These are phyloP conservation scores for Hemitrygon akajei DNA, from an alignment of 2,797 vertebrate species.

Conservation along the genomic window DNA sequence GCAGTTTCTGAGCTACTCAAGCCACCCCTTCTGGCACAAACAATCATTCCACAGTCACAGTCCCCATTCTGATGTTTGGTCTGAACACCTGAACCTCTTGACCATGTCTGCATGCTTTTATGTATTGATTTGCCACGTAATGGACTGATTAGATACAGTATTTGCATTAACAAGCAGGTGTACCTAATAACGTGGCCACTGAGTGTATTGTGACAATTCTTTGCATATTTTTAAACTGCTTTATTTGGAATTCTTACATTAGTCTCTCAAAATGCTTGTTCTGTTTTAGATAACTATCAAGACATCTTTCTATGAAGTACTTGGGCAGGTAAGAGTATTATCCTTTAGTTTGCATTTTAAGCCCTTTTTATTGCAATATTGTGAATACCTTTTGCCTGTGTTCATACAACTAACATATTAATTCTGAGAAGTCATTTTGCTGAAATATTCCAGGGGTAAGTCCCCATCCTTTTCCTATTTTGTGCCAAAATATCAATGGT, in stretches of 20 bases:
- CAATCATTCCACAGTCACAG: too few species aligned
- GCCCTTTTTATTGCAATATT: too few species aligned
- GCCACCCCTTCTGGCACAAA: too few species aligned
- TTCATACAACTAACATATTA: too few species aligned
- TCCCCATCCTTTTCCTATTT: neutral
- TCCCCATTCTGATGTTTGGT: too few species aligned
- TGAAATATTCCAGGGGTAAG: neutral
- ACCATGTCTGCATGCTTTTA: too few species aligned
- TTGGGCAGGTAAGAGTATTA: conserved; percentile 77
- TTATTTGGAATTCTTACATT: neutral
- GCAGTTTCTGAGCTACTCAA: too few species aligned
- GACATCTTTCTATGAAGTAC: conserved; percentile 76
- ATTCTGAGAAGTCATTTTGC: neutral
- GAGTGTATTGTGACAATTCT: neutral
- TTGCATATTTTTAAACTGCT: neutral
- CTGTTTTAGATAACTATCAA: conserved; percentile 70
- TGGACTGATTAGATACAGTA: too few species aligned
- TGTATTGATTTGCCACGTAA: too few species aligned
- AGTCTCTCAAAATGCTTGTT: conserved; percentile 22
- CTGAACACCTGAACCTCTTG: too few species aligned
- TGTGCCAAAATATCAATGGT: neutral
- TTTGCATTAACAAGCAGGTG: too few species aligned
- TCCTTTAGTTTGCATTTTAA: conserved; percentile 31
- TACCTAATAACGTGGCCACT: too few species aligned
- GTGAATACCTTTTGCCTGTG: neutral